A percentile compares a stretch with the other conserved stretches of the same genome.
Evolutionary conservation across 2,888 invertebrate genomes (phyloP).

Genomic region (Athalia circularis): DNA sequence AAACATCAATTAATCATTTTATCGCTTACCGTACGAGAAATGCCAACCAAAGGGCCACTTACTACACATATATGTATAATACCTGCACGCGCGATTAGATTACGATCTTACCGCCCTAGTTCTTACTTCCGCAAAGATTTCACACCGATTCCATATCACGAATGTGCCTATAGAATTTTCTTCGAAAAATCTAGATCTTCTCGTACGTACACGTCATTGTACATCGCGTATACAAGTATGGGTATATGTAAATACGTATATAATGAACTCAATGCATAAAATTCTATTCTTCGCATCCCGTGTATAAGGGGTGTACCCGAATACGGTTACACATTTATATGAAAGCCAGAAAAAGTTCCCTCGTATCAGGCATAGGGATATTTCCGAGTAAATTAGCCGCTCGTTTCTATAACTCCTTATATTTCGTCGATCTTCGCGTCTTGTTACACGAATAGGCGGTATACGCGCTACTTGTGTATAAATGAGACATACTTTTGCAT

Average conservation of each 20-base stretch:
- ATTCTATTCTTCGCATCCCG: too few relatives aligned
- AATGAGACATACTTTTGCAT: background rate
- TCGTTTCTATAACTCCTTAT: too few relatives aligned
- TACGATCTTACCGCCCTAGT: constrained; percentile 39
- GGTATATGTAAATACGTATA: too few relatives aligned
- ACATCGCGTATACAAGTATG: too few relatives aligned
- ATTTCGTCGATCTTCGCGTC: too few relatives aligned
- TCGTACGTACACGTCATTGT: too few relatives aligned
- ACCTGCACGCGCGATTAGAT: constrained; percentile 26
- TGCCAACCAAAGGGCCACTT: constrained; percentile 11
- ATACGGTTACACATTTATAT: too few relatives aligned
- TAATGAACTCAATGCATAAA: too few relatives aligned
- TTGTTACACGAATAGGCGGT: too few relatives aligned
- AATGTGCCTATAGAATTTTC: too few relatives aligned
- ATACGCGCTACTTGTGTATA: too few relatives aligned
- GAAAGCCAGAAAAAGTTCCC: background rate
- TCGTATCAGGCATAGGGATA: background rate
- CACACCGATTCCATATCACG: constrained; percentile 22
- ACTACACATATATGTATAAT: background rate
- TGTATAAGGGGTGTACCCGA: too few relatives aligned
- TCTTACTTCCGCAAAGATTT: constrained; percentile 40
- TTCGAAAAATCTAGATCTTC: background rate
- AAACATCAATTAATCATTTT: constrained; percentile 18
- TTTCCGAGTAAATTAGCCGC: background rate
- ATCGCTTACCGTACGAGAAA: constrained; percentile 17